Base-by-base conservation (phyloP, 2,113 vertebrate species). In the Mystacornis crossleyi region DNA sequence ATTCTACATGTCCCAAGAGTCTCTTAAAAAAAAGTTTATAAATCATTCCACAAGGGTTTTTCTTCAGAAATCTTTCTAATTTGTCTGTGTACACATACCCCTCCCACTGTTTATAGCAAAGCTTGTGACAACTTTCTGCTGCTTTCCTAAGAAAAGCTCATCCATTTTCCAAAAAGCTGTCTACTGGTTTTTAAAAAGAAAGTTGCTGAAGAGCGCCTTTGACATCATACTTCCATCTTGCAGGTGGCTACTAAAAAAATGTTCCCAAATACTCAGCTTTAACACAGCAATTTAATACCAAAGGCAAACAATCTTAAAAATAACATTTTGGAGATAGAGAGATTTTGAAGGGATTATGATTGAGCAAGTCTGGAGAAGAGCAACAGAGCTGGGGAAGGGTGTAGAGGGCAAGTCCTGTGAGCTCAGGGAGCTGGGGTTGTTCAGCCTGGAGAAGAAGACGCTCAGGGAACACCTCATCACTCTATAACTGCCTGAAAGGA, bases 41-140 rank as follows among this genome's bases (percentile, higher is more conserved):
- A 40, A 62, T 11, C 16, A 45, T 48, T 45, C 38, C 25, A n/a
- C 45, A 26, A 40, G 6, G 5, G 4, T 45, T 57, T 72, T 90
- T 42, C 62, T 43, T 67, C 54, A 38, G 57, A 86, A 75, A 38
- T 43, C 0, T 0, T 26, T 3, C 0, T n/a, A 58, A 58, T 20
- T 21, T 74, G 6, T 15, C 48, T 66, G 25, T 29, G 5, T 70
- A 88, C 47, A n/a, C 9, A 1, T 40, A 48, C 23, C 18, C 71
- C 47, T 70, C 21, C 18, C 26, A 36, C 50, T 73, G 58, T 60
- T 70, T 86, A 42, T 15, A 53, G 28, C 17, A 65, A 85, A 15
- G 48, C 54, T 90, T 79, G 14, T n/a, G 36, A n/a, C 38, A 79
- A 7, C 1, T 74, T 79, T 48, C 38, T 96, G n/a, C 38, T 54